Evolutionary conservation across 2,888 invertebrate species (phyloP), one percentile per base, ranked within the genome.

Genomic region (Hirtodrosophila confusa): DNA sequence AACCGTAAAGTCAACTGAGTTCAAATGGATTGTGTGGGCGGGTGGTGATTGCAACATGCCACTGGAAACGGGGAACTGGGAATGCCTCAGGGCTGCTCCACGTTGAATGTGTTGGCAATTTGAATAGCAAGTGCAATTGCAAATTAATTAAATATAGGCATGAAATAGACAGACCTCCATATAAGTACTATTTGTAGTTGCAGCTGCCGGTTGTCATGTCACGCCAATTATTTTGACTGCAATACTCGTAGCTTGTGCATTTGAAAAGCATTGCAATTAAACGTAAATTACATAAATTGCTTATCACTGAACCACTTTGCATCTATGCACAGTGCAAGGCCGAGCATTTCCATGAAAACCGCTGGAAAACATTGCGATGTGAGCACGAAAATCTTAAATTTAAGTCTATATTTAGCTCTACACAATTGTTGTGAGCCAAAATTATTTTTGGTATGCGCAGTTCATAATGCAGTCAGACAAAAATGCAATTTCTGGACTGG

Each of bases 101-200:
- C 37, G 57, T 54, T 43, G 2, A 64, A 57, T 58, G 66, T 37
- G 40, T 7, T 10, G 17, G 27, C 36, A 56, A 65, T 61, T 54
- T 8, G 36, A 67, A 65, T 62, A 61, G 53, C 44, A 65, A 65
- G 64, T 66, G 58, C 53, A 82, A 78, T 74, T 77, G 74, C 67
- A 78, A 82, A 75, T 85, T 60, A 82, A 80, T 80, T 74, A 66
- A 68, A 58, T 75, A 48, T 60, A 57, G 29, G 49, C 55, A 63
- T 49, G 47, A 58, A 63, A 49, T 53, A 33, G 57, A 9, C 51
- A 43, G 29, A 51, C 43, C 23, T 31, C 7, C 4, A 37, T 17
- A 6, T 47, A 17, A 17, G 29, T 43, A 8, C 37, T 17, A 17
- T 17, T 17, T 17, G 36, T 31, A 24, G 41, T 49, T 50, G 11